Base-by-base conservation (phyloP, 2,888 invertebrate genomes). In the Junonia oenone region DNA sequence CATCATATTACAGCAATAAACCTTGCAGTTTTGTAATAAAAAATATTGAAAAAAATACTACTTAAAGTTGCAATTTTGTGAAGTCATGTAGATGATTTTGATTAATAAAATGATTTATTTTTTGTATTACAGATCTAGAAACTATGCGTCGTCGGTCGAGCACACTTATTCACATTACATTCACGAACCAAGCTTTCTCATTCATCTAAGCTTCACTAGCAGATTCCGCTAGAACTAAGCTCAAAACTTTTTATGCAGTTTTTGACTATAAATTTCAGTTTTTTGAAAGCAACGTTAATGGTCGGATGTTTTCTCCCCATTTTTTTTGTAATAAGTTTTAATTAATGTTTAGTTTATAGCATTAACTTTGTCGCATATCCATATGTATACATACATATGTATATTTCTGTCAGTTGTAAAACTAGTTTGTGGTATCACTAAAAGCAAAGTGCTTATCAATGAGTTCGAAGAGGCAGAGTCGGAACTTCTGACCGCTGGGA, bases 401-500 rank as follows among this genome's bases (percentile, higher is more conserved):
- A 31, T 40, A 53, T 47, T 47, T 19, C 40, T 47, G 31, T 33
- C 29, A 53, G 38, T 47, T 53, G 38, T 33, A 13, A 43, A 26
- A 29, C 38, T 47, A 33, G 47, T 47, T 53, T 53, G 46, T 47
- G 26, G 47, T 40, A 47, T 53, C 53, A 53, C 47, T 43, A 43
- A 53, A 53, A 47, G 47, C 47, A 38, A 40, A 47, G 33, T 53
- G 53, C 40, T 47, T 53, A 40, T 47, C 53, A 53, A 47, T 78
- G 73, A 73, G 70, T 76, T 77, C 75, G 70, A 73, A 75, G 71
- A 78, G 58, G 76, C 72, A 72, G 72, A 73, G 68, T 67, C 67
- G 68, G 67, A 76, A 81, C 73, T 80, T 79, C 67, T 58, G 68
- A 67, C 78, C 73, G 65, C 54, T 60, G 80, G 77, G 80, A 75